Percentiles rank a stretch among this genome's conserved stretches.
Evolutionary conservation across 2,888 invertebrate genomes (phyloP).

Genomic region (Steinernema scapterisci): DNA sequence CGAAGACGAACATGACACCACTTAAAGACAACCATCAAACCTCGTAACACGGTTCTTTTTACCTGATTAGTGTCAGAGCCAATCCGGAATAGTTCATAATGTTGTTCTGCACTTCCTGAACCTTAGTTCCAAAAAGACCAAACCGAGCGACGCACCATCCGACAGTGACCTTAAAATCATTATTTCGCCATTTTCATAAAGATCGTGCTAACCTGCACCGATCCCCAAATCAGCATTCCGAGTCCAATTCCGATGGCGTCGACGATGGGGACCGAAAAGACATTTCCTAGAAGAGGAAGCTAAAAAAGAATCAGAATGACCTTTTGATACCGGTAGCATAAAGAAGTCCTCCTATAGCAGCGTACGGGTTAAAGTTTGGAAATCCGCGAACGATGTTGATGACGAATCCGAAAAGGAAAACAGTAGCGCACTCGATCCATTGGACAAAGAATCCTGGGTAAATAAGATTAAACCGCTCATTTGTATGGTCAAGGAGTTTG

Average conservation of each 20-base stretch:
- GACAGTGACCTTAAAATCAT: constrained; percentile 52
- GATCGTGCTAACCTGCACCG: constrained; percentile 55
- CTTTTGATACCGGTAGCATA: constrained; percentile 57
- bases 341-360: constrained; percentile 57
- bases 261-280: constrained; percentile 62
- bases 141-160: constrained; percentile 65
- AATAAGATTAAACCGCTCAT: neutral
- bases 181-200: no score
- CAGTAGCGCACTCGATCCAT: constrained; percentile 61
- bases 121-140: constrained; percentile 55
- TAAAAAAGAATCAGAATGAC: no score
- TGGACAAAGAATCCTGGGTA: constrained; percentile 60
- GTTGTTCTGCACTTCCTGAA: constrained; percentile 53
- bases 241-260: constrained; percentile 60
- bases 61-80: constrained; percentile 52
- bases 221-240: constrained; percentile 63
- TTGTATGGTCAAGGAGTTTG: no score
- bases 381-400: constrained; percentile 57
- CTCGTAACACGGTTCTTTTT: neutral
- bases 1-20: constrained; percentile 53
- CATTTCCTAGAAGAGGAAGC: constrained; percentile 48
- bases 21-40: constrained; percentile 34
- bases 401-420: constrained; percentile 57
- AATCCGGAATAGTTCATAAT: constrained; percentile 60
- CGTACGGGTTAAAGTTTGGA: constrained; percentile 57